Evolutionary conservation across 1,140 invertebrate genomes (phyloP), one percentile per base, ranked within the genome.

Genomic region (Probaryconus sp.): DNA sequence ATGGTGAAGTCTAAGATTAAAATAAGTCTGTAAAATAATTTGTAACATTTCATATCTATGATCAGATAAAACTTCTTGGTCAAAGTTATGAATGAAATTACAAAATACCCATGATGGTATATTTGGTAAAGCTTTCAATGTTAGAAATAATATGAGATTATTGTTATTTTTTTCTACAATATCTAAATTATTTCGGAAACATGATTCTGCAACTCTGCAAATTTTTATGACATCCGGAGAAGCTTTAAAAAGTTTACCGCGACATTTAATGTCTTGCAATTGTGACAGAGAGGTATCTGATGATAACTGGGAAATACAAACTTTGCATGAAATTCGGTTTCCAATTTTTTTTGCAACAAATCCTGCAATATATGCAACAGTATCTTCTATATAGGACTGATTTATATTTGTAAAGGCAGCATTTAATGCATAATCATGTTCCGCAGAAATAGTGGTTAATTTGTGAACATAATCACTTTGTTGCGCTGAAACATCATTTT

Each of bases 331-430:
- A 37, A 51, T 35, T 35, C 9, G 18, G 2, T 4, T 2, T 18
- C 5, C 10, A 10, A 37, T 4, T 38, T 53, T 53, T 24, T 37
- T 35, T 9, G 40, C 35, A 21, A 53, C 5, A 26, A 53, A 53
- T 9, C 33, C 50, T 14, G 50, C 50, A 9, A 53, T 40, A 17
- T 53, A 53, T 3, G 33, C 17, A n/a, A 40, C 9, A 7, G 40
- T 13, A 16, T 53, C 50, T 2, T 24, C 14, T n/a, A 24, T 24
- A n/a, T 38, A 53, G 13, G 10, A 0, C 14, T 1, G 14, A 33
- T 43, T 26, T 2, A 37, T 10, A 26, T 53, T 9, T 24, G 38
- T 35, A 10, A 53, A 37, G 14, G 20, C 50, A 17, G 21, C 21
- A 26, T 38, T 20, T 5, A 40, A 11, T n/a, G 21, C 3, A 7